Base-by-base conservation (phyloP, 2,797 vertebrate genomes). In the Esox lucius region DNA sequence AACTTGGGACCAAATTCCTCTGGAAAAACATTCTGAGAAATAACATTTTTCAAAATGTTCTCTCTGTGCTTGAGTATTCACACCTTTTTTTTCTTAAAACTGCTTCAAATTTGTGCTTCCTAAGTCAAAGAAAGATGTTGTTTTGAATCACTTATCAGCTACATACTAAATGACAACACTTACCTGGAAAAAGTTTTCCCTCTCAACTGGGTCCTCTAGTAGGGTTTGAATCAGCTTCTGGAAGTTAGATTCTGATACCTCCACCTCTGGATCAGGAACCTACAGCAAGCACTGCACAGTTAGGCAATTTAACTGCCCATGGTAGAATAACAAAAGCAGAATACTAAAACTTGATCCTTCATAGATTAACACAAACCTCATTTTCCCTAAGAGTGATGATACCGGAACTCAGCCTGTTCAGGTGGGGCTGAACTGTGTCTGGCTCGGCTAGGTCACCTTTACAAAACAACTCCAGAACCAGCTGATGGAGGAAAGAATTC, bases 221-320 rank as follows among this genome's bases (percentile, higher is more conserved):
- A 92, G 73, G 1, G 56, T 75, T 26, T 86, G 77, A 65, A 91
- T 83, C 66, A 85, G 84, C 28, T 83, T 81, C 46, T 83, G 77
- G 71, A 92, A 92, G 26, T 80, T 86, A 64, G 87, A 80, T 49
- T 56, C 75, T 2, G 88, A 89, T 12, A 80, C 78, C 0, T 17
- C 76, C 69, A 91, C 80, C 72, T 86, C 83, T 28, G 8, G 74
- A 71, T 77, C 76, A 24, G 28, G 39, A 22, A 16, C 33, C 75
- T 77, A 17, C 33, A 24, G 19, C 59, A 46, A 68, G 8, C 7
- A 22, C 3, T 42, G n/a, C 35, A 39, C 66, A n/a, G 9, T 33
- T 35, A 31, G 28, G 31, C 1, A 31, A 31, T 31, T 31, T 31
- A 31, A 64, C 26, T 15, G 9, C 22, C 11, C 15, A 64, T 26